A percentile compares a stretch with the other conserved stretches of the same genome.
Conservation (phyloP, 1,140 invertebrate genomes). For the Bombus balteatus region DNA sequence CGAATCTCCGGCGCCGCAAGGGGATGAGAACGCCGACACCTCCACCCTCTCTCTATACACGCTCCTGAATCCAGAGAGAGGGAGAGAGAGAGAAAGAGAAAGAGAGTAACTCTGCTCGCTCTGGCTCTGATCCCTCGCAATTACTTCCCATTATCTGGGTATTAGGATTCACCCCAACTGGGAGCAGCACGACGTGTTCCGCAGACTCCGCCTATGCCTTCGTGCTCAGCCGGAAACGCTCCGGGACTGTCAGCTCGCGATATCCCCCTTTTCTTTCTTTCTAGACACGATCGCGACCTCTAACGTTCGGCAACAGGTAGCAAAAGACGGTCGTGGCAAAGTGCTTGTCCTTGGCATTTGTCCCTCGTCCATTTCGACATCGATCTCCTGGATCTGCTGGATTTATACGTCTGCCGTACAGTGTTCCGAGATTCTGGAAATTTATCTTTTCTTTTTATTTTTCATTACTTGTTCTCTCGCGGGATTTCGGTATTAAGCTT, state of each 20-base stretch:
- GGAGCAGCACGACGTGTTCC: constrained; percentile 78
- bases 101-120: constrained; percentile 69
- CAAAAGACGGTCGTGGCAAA: constrained; percentile 24
- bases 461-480: too few species aligned
- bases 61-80: constrained; percentile 32
- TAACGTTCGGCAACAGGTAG: constrained; percentile 64
- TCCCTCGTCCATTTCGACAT: not conserved
- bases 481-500: too few species aligned
- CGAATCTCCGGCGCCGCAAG: constrained; percentile 46
- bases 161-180: constrained; percentile 82
- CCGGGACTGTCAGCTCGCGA: constrained; percentile 5
- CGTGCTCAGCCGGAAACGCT: constrained; percentile 43
- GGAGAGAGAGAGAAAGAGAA: constrained; percentile 5
- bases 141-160: constrained; percentile 83
- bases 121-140: constrained; percentile 80
- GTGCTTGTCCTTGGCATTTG: constrained; percentile 5
- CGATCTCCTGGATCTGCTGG: not conserved
- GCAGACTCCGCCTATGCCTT: constrained; percentile 70
- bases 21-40: constrained; percentile 57
- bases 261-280: constrained; percentile 45
- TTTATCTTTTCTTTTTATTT: too few species aligned
- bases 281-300: constrained; percentile 43
- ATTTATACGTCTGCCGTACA: too few species aligned
- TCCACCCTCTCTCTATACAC: constrained; percentile 44
- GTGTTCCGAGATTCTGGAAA: too few species aligned